Conservation (phyloP, 2,797 vertebrate species). For the Heteromormyrus szaboi region DNA sequence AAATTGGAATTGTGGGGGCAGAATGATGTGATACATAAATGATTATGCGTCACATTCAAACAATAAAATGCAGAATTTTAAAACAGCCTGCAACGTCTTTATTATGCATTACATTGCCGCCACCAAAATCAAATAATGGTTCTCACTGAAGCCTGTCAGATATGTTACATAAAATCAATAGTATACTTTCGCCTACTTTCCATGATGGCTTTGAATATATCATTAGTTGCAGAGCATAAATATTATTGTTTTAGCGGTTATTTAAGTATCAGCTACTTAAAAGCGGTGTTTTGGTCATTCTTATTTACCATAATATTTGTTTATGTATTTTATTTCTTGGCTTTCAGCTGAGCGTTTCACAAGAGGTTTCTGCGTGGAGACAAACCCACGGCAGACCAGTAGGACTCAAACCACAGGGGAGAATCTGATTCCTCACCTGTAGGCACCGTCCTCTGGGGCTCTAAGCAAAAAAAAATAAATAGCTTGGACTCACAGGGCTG, state of each 20-base stretch:
- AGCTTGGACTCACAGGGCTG: neutral
- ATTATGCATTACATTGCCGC: neutral
- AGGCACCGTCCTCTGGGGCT: neutral
- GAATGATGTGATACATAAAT: neutral
- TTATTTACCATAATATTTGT: neutral
- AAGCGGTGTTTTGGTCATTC: neutral
- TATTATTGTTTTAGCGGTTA: neutral
- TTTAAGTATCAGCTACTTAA: neutral
- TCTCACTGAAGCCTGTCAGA: neutral
- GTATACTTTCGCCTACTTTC: neutral
- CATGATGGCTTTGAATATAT: neutral
- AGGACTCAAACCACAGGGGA: neutral
- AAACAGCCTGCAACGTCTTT: neutral
- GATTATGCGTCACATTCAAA: neutral
- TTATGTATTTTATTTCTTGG: neutral
- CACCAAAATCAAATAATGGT: neutral
- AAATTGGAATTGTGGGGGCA: neutral
- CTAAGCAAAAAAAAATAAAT: neutral
- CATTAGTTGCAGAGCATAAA: neutral
- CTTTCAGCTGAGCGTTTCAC: neutral
- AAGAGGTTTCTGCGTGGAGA: neutral
- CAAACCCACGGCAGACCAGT: neutral
- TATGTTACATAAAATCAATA: neutral
- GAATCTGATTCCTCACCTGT: neutral
- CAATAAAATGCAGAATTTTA: slow-evolving; percentile 1